Percentiles rank a stretch among this genome's conserved stretches.
These are phyloP conservation scores for Maniola hyperantus DNA, from an alignment of 2,888 invertebrate genomes.

Conservation along the genomic window DNA sequence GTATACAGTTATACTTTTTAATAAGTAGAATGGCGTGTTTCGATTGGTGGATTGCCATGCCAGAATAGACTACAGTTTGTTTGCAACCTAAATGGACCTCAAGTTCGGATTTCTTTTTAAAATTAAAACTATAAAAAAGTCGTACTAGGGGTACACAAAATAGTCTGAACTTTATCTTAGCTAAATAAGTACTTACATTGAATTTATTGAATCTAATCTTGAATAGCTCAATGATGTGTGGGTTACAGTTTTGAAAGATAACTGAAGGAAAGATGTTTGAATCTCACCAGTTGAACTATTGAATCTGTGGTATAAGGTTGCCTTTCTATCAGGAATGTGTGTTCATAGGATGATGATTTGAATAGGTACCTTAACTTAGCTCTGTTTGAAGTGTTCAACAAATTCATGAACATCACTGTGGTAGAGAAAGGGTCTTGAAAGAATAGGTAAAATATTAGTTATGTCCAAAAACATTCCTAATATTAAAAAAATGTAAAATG, in stretches of 20 bases:
- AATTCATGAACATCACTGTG: neutral
- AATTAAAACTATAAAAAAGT: neutral
- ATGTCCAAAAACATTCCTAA: constrained; percentile 13
- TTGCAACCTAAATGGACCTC: neutral
- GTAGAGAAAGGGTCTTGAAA: neutral
- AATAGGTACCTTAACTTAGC: neutral
- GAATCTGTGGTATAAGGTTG: neutral
- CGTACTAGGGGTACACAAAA: neutral
- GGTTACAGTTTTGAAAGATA: neutral
- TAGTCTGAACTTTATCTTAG: neutral
- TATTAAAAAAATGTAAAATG: neutral
- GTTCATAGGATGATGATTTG: neutral
- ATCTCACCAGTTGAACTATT: neutral
- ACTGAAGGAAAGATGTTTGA: neutral
- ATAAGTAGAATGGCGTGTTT: neutral
- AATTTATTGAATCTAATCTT: neutral
- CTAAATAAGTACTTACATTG: neutral
- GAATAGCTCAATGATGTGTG: neutral
- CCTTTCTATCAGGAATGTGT: neutral
- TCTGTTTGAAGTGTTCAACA: neutral
- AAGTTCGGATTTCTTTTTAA: too few species aligned
- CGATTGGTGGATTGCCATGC: neutral
- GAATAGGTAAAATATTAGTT: neutral
- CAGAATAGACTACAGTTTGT: neutral
- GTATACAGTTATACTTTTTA: too few species aligned